phyloP scores from a whole-genome alignment of 2,888 invertebrate species.

The Cerastoderma edule region DNA sequence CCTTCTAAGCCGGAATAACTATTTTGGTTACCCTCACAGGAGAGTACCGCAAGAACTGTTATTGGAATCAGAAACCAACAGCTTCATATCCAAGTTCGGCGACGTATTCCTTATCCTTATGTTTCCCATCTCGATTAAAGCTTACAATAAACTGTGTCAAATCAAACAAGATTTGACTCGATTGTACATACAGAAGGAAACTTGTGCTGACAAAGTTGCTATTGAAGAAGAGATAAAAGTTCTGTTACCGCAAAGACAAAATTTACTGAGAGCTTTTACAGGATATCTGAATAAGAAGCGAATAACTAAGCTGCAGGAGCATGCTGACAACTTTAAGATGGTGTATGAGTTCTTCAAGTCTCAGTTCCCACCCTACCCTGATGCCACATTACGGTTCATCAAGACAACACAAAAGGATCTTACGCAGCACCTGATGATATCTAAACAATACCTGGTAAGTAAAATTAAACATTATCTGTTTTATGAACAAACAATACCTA shows the following conservation, averaged over 20 bases:
- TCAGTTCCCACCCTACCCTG: slow-evolving; percentile 34
- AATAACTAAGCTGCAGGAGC: slow-evolving; percentile 51
- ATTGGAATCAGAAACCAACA: slow-evolving; percentile 36
- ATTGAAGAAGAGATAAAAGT: slow-evolving; percentile 34
- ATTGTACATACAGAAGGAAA: slow-evolving; percentile 18
- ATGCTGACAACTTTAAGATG: slow-evolving; percentile 44
- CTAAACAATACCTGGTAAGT: slow-evolving; percentile 58
- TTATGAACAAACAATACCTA: too few relatives aligned
- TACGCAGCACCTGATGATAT: slow-evolving; percentile 51
- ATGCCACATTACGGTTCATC: slow-evolving; percentile 45
- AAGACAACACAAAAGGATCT: slow-evolving; percentile 55
- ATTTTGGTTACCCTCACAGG: slow-evolving; percentile 58
- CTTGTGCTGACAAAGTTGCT: not conserved
- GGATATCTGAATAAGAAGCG: slow-evolving; percentile 59
- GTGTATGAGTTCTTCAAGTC: slow-evolving; percentile 54
- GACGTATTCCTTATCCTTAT: slow-evolving; percentile 55
- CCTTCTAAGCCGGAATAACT: slow-evolving; percentile 47
- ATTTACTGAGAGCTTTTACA: slow-evolving; percentile 50
- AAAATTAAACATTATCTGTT: too few relatives aligned
- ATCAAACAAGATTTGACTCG: slow-evolving; percentile 32
- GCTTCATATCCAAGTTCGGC: slow-evolving; percentile 43
- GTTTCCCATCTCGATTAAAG: slow-evolving; percentile 52
- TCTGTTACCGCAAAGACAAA: slow-evolving; percentile 43
- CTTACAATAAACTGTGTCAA: slow-evolving; percentile 38
- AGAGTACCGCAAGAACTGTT: slow-evolving; percentile 55